Conservation (phyloP, 2,888 invertebrate species). For the Chloroclystis v-ata region DNA sequence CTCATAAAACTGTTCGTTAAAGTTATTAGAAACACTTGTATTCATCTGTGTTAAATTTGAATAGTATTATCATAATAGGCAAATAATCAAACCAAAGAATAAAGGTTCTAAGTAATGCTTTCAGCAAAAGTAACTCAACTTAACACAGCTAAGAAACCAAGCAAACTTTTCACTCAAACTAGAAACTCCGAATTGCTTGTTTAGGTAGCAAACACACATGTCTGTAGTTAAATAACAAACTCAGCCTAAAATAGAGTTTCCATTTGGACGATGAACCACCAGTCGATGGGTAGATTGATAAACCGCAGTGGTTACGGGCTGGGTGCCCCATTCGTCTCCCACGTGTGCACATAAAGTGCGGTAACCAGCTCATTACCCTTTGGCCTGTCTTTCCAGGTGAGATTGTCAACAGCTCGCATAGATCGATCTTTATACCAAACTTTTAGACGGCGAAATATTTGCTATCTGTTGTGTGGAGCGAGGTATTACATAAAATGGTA, state of each 20-base stretch:
- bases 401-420: background rate
- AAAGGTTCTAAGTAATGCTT: too few relatives aligned
- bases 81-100: too few relatives aligned
- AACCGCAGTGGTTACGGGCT: conserved; percentile 1
- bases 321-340: conserved; percentile 12
- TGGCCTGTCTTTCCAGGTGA: conserved; percentile 13
- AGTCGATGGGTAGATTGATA: conserved; percentile 10
- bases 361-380: conserved; percentile 47
- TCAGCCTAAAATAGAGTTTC: conserved; percentile 4
- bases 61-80: too few relatives aligned
- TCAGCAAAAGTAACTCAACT: background rate
- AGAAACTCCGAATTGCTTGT: background rate
- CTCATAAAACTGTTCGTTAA: too few relatives aligned
- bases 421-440: background rate
- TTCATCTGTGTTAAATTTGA: too few relatives aligned
- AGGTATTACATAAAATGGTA: too few relatives aligned
- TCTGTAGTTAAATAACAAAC: too few relatives aligned
- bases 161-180: background rate
- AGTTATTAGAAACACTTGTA: too few relatives aligned
- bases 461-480: background rate
- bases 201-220: too few relatives aligned
- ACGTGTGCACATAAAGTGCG: conserved; percentile 30
- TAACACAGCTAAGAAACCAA: background rate
- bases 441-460: too few relatives aligned
- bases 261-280: background rate